Evolutionary conservation across 2,113 vertebrate species (phyloP).

Genomic region (Otis tarda): DNA sequence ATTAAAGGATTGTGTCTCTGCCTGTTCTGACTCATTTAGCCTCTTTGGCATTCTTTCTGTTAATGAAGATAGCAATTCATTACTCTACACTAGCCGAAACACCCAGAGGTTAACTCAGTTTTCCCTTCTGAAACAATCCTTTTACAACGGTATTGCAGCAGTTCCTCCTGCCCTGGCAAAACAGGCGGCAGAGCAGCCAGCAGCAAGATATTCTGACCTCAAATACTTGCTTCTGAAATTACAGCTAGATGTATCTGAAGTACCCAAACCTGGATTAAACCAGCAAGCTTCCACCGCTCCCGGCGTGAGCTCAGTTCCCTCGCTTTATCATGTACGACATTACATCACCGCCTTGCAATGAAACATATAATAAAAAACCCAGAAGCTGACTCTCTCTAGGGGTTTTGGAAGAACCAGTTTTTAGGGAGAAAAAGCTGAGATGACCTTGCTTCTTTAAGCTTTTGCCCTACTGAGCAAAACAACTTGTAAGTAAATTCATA

Average conservation of each 20-base stretch:
- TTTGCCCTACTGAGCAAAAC: neutral
- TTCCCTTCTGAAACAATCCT: conserved; percentile 51
- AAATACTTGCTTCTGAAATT: conserved; percentile 58
- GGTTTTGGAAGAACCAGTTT: conserved; percentile 53
- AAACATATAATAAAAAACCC: conserved; percentile 67
- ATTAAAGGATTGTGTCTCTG: conserved; percentile 66
- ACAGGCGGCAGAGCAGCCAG: conserved; percentile 30
- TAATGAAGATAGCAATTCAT: conserved; percentile 62
- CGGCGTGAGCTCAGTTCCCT: neutral
- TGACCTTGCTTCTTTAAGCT: conserved; percentile 34
- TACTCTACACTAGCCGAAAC: conserved; percentile 20
- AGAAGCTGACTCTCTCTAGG: conserved; percentile 53
- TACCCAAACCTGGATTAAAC: conserved; percentile 40
- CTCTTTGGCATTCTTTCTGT: conserved; percentile 40
- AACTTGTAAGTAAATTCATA: neutral
- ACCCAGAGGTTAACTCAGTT: conserved; percentile 63
- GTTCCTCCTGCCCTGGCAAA: conserved; percentile 51
- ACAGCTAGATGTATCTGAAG: conserved; percentile 35
- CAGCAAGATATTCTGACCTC: conserved; percentile 67
- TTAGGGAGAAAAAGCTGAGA: conserved; percentile 43
- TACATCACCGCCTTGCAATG: conserved; percentile 61
- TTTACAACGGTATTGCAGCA: conserved; percentile 47
- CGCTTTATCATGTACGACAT: conserved; percentile 48
- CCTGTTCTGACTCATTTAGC: conserved; percentile 62
- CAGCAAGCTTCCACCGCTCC: conserved; percentile 60